Percentiles rank a stretch among this genome's conserved stretches.
Evolutionary conservation across 2,797 vertebrate species (phyloP).

Genomic region (Gymnoscopelus microlampas): DNA sequence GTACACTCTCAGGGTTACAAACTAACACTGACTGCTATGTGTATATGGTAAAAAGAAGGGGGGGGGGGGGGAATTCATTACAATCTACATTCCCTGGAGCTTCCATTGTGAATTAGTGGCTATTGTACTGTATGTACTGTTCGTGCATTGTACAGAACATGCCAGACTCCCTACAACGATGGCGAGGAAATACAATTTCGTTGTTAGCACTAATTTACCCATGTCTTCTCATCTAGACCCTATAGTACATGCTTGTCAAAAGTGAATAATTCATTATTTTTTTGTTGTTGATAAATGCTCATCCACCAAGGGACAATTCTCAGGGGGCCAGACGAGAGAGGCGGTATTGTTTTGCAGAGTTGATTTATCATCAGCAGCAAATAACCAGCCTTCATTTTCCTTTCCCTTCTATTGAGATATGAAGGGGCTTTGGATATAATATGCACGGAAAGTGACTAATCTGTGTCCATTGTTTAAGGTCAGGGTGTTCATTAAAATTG

Average conservation of each 20-base stretch:
- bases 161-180: conserved; percentile 29
- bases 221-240: conserved; percentile 51
- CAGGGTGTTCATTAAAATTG: conserved; percentile 82
- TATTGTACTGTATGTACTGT: no score
- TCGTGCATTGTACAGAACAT: conserved; percentile 1
- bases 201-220: conserved; percentile 52
- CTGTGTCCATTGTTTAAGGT: conserved; percentile 80
- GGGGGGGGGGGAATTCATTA: no score
- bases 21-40: no score
- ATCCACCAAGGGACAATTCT: conserved; percentile 31
- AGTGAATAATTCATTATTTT: conserved; percentile 39
- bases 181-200: conserved; percentile 41
- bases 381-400: conserved; percentile 34
- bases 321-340: conserved; percentile 51
- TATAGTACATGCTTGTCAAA: conserved; percentile 38
- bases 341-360: conserved; percentile 53
- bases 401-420: conserved; percentile 21
- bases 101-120: no score
- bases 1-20: no score
- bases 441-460: conserved; percentile 68
- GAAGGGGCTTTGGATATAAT: conserved; percentile 61
- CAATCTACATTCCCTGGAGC: no score
- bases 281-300: conserved; percentile 38
- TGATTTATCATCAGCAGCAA: conserved; percentile 57
- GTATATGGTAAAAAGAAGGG: no score